Conservation (phyloP, 2,797 vertebrate species). For the Crenichthys baileyi region DNA sequence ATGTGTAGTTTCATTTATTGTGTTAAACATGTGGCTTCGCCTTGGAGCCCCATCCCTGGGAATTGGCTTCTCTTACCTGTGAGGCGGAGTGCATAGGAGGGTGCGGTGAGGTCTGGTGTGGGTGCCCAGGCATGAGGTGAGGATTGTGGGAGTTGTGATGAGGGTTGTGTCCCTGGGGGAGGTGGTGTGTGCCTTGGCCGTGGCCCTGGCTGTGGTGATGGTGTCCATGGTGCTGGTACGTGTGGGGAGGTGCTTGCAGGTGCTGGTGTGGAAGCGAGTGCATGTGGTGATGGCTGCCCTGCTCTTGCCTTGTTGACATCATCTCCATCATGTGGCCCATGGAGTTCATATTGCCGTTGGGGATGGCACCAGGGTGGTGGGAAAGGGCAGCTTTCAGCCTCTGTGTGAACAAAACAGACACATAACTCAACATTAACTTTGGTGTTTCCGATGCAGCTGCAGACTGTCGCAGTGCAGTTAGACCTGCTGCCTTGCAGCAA, state of each 20-base stretch:
- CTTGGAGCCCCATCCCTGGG: conserved; percentile 9
- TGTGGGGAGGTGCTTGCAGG: conserved; percentile 89
- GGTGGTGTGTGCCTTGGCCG: conserved; percentile 89
- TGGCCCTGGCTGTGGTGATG: conserved; percentile 87
- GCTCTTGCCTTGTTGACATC: conserved; percentile 96
- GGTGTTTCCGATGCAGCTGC: not conserved
- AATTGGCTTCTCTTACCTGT: conserved; percentile 84
- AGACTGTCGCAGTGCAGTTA: too few species aligned
- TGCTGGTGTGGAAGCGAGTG: conserved; percentile 93
- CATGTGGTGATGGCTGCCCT: conserved; percentile 90
- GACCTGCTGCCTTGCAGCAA: not conserved
- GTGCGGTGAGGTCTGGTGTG: conserved; percentile 95
- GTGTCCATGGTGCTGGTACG: conserved; percentile 90
- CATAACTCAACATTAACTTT: conserved; percentile 15
- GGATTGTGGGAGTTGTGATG: conserved; percentile 95
- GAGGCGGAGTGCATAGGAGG: conserved; percentile 91
- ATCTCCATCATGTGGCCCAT: conserved; percentile 99
- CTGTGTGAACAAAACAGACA: conserved; percentile 73
- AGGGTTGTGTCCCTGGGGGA: conserved; percentile 86
- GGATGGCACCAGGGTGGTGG: conserved; percentile 93
- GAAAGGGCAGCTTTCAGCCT: conserved; percentile 96
- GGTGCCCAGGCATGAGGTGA: conserved; percentile 91
- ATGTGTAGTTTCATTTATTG: conserved; percentile 48
- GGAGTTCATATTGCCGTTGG: conserved; percentile 97
- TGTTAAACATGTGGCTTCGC: conserved; percentile 54